Conservation (phyloP, 2,888 invertebrate genomes). For the Merodon equestris region DNA sequence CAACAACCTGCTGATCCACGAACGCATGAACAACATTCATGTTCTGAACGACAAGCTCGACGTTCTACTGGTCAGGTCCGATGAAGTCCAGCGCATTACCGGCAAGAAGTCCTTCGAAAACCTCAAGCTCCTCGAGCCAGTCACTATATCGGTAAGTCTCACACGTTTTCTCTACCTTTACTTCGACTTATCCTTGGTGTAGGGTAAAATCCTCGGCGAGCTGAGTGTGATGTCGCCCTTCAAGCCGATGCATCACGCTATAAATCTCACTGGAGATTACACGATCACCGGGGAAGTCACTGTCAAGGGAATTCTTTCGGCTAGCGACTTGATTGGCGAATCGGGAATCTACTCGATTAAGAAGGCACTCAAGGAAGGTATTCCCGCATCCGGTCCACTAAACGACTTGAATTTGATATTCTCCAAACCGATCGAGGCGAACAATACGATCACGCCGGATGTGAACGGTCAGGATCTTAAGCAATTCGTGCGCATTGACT, state of each 20-base stretch:
- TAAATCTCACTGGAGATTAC: conserved; percentile 78
- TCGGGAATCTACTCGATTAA: conserved; percentile 69
- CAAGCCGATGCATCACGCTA: conserved; percentile 77
- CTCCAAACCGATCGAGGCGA: conserved; percentile 71
- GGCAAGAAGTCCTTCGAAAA: conserved; percentile 79
- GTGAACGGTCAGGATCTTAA: conserved; percentile 79
- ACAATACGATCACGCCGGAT: conserved; percentile 77
- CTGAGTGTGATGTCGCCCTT: conserved; percentile 79
- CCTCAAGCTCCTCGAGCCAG: conserved; percentile 78
- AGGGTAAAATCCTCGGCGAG: conserved; percentile 79
- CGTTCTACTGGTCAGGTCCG: conserved; percentile 78
- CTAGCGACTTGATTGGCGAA: conserved; percentile 72
- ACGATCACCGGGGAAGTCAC: conserved; percentile 79
- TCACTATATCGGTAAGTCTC: conserved; percentile 75
- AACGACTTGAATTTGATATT: conserved; percentile 73
- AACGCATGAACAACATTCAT: conserved; percentile 79
- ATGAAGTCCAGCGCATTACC: conserved; percentile 78
- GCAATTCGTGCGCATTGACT: conserved; percentile 78
- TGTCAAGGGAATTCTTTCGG: conserved; percentile 77
- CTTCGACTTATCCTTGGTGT: not conserved
- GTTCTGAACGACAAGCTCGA: conserved; percentile 78
- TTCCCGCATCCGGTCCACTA: conserved; percentile 70
- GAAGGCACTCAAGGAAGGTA: conserved; percentile 69
- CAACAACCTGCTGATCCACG: conserved; percentile 77
- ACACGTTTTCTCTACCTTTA: not conserved